These are phyloP conservation scores for Acromyrmex charruanus DNA, from an alignment of 1,140 invertebrate species.

Conservation along the genomic window DNA sequence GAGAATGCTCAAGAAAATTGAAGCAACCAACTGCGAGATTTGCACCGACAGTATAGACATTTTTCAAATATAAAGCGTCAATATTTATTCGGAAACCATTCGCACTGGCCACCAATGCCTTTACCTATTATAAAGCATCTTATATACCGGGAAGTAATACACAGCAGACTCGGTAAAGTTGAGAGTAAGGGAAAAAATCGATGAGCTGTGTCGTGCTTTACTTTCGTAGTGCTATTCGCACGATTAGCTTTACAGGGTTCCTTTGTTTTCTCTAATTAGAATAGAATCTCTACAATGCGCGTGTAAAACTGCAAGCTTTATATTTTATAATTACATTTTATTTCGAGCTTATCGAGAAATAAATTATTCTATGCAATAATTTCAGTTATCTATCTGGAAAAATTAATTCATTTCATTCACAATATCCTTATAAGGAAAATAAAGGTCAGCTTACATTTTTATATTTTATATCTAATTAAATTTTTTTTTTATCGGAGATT, in stretches of 20 bases:
- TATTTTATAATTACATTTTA: not conserved
- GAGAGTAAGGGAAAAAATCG: not conserved
- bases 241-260: not conserved
- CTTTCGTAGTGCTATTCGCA: not conserved
- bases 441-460: not conserved
- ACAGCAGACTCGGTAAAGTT: not conserved
- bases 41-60: conserved; percentile 59
- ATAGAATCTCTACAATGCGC: not conserved
- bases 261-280: conserved; percentile 7
- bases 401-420: not conserved
- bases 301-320: not conserved
- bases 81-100: conserved; percentile 49
- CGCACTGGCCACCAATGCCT: conserved; percentile 3
- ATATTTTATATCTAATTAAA: not conserved
- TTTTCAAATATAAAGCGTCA: conserved; percentile 47
- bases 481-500: not conserved
- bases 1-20: conserved; percentile 62
- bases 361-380: not conserved
- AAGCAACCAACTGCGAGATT: conserved; percentile 69
- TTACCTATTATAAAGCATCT: conserved; percentile 12
- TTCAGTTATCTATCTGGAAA: not conserved
- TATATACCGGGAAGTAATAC: not conserved
- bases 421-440: not conserved
- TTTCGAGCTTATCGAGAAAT: not conserved
- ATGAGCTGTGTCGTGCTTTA: not conserved